Conservation (phyloP, 2,113 vertebrate genomes). For the Phoxinus phoxinus region DNA sequence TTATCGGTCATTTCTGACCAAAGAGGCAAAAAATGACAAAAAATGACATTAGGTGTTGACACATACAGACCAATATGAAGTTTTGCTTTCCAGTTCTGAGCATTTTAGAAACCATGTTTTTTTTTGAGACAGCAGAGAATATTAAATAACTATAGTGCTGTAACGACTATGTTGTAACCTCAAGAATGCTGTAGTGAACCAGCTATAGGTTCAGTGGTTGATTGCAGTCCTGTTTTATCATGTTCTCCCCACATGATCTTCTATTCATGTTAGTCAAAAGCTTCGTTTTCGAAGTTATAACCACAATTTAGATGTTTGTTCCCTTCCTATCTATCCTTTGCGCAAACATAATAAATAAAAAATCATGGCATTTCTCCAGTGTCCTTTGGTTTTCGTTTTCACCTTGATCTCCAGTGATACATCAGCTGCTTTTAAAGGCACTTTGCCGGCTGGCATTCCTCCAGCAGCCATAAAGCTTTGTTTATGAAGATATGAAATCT, state of each 20-base stretch:
- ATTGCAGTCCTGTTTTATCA: background rate
- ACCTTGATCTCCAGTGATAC: background rate
- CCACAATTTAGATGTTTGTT: background rate
- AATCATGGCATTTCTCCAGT: background rate
- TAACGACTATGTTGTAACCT: background rate
- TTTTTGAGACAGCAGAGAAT: background rate
- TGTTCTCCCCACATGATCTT: background rate
- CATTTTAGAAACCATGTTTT: background rate
- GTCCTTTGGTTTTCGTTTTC: constrained; percentile 11
- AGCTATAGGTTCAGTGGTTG: background rate
- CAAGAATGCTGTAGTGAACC: background rate
- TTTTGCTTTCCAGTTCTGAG: background rate
- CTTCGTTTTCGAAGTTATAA: background rate
- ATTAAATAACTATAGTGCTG: background rate
- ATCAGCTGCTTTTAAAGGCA: background rate
- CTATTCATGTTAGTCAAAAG: background rate
- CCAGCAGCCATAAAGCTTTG: background rate
- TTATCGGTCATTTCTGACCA: too few species aligned
- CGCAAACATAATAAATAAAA: background rate
- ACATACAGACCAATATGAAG: background rate
- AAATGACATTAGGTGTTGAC: background rate
- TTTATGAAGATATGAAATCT: constrained; percentile 5
- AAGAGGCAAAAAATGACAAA: too few species aligned
- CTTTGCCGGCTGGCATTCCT: background rate
- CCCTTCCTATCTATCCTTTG: background rate